phyloP scores from a whole-genome alignment of 2,113 vertebrate species.

The Lontra canadensis region DNA sequence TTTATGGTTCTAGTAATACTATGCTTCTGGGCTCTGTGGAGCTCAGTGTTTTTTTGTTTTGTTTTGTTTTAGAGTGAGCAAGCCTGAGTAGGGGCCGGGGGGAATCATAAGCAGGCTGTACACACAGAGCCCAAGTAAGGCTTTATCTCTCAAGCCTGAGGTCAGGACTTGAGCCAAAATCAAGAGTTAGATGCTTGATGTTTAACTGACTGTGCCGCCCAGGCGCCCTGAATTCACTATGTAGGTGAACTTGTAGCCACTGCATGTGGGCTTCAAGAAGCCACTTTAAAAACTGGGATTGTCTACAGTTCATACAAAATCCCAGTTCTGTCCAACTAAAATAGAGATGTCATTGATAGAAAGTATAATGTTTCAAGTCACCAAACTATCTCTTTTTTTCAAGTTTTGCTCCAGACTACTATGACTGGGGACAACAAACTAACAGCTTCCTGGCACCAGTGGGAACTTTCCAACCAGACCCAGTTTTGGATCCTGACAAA shows the following conservation, averaged over 20 bases:
- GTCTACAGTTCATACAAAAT: background rate
- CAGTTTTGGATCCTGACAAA: constrained; percentile 83
- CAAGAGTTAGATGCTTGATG: background rate
- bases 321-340: background rate
- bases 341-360: background rate
- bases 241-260: background rate
- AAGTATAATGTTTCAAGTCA: background rate
- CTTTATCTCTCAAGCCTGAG: background rate
- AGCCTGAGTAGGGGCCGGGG: rapidly evolving
- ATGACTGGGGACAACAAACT: constrained; percentile 91
- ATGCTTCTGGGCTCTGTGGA: background rate
- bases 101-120: background rate
- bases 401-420: constrained; percentile 92
- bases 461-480: constrained; percentile 86
- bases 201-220: background rate
- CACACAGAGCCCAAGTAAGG: background rate
- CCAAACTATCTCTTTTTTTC: constrained; percentile 26
- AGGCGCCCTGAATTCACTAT: background rate
- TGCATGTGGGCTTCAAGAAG: background rate
- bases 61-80: background rate
- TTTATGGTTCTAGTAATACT: background rate
- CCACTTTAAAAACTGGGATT: background rate
- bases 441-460: constrained; percentile 90
- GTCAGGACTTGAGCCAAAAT: background rate
- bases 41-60: background rate